Conservation (phyloP, 2,113 vertebrate species). For the Bos javanicus region DNA sequence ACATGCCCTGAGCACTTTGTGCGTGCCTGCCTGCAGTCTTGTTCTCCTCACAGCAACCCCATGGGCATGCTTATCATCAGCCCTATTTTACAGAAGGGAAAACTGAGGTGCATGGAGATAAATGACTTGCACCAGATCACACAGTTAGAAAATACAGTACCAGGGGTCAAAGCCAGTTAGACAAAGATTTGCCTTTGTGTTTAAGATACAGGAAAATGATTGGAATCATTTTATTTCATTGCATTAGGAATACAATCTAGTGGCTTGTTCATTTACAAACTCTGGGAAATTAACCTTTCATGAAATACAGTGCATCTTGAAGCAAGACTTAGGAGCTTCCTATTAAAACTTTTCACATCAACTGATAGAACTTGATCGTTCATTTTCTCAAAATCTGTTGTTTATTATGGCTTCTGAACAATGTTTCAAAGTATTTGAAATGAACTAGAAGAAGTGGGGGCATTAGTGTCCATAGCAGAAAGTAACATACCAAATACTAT, state of each 20-base stretch:
- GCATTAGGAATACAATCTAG: neutral
- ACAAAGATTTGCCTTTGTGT: neutral
- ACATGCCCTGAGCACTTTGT: accelerated
- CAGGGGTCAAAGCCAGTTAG: neutral
- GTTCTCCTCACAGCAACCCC: neutral
- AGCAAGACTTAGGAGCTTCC: neutral
- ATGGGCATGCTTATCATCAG: neutral
- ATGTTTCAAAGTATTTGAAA: neutral
- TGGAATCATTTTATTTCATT: neutral
- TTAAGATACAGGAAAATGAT: neutral
- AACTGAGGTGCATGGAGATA: neutral
- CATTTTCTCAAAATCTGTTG: neutral
- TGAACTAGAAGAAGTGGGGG: neutral
- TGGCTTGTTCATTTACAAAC: neutral
- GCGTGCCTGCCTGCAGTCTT: neutral
- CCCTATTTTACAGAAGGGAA: neutral
- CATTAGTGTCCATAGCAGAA: neutral
- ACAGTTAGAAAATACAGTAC: neutral
- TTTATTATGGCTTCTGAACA: constrained; percentile 28
- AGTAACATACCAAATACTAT: neutral
- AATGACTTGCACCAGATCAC: neutral
- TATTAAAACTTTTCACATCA: neutral
- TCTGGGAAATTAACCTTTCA: neutral
- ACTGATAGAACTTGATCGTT: neutral
- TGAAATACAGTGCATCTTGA: neutral